Percentiles rank a stretch among this genome's conserved stretches.
These are phyloP conservation scores for Diadromus collaris DNA, from an alignment of 2,888 invertebrate genomes.

Conservation along the genomic window DNA sequence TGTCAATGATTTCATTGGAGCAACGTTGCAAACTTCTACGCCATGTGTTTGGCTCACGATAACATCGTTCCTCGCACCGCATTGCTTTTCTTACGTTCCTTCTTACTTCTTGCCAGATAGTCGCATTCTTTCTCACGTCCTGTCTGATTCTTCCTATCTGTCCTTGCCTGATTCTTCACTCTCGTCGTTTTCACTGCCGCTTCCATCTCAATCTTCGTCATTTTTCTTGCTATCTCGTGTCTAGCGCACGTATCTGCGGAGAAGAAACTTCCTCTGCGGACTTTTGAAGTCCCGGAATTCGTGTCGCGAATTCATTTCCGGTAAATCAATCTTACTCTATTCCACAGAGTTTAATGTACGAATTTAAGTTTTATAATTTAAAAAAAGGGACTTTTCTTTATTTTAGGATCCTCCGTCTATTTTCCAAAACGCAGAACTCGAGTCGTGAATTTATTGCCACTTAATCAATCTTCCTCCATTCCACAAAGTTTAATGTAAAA, in stretches of 20 bases:
- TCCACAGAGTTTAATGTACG: neutral
- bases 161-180: neutral
- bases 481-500: too few relatives aligned
- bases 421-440: too few relatives aligned
- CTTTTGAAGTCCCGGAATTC: neutral
- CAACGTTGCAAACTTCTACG: too few relatives aligned
- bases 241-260: neutral
- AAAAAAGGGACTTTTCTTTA: neutral
- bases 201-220: constrained; percentile 12
- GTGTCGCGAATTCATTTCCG: neutral
- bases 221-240: neutral
- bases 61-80: constrained; percentile 6
- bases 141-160: too few relatives aligned
- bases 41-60: neutral
- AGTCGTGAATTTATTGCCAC: too few relatives aligned
- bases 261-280: neutral
- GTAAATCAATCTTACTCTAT: neutral
- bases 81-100: neutral
- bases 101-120: neutral
- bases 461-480: too few relatives aligned
- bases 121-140: neutral
- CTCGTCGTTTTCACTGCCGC: neutral
- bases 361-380: neutral
- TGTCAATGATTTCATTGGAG: too few relatives aligned
- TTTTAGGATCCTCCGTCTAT: too few relatives aligned